Conservation (phyloP, 2,797 vertebrate genomes). For the Eulemur coronatus region DNA sequence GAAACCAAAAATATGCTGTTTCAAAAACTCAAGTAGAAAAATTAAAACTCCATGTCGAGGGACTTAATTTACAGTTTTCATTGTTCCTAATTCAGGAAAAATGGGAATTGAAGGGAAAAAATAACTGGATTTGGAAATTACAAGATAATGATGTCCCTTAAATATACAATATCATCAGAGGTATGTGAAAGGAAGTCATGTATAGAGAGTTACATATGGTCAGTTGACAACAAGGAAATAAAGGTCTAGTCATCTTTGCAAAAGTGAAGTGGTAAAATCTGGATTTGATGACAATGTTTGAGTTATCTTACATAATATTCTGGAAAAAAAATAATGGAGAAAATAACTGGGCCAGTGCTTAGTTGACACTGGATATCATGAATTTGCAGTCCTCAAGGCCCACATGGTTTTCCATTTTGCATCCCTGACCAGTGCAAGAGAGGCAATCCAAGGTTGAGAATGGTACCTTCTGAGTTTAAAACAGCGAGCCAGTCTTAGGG, state of each 20-base stretch:
- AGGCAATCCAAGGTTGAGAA: not conserved
- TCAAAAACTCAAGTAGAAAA: not conserved
- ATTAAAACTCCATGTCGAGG: not conserved
- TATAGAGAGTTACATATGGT: not conserved
- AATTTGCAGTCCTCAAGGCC: not conserved
- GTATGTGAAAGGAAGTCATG: not conserved
- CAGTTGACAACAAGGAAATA: not conserved
- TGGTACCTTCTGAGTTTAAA: not conserved
- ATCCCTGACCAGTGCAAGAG: not conserved
- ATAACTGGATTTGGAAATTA: not conserved
- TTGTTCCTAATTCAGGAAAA: not conserved
- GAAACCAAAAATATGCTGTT: constrained; percentile 3
- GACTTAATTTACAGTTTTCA: not conserved
- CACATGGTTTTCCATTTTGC: not conserved
- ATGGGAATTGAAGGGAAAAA: not conserved
- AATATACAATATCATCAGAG: not conserved
- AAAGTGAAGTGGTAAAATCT: not conserved
- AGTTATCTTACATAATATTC: not conserved
- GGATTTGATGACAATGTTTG: not conserved
- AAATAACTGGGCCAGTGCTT: not conserved
- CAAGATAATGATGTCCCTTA: not conserved
- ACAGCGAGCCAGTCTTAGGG: not conserved
- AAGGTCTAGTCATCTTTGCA: not conserved
- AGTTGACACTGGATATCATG: not conserved
- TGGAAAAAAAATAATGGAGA: not conserved